phyloP scores from a whole-genome alignment of 2,888 invertebrate species.

The Pycnomerus fuliginosus region DNA sequence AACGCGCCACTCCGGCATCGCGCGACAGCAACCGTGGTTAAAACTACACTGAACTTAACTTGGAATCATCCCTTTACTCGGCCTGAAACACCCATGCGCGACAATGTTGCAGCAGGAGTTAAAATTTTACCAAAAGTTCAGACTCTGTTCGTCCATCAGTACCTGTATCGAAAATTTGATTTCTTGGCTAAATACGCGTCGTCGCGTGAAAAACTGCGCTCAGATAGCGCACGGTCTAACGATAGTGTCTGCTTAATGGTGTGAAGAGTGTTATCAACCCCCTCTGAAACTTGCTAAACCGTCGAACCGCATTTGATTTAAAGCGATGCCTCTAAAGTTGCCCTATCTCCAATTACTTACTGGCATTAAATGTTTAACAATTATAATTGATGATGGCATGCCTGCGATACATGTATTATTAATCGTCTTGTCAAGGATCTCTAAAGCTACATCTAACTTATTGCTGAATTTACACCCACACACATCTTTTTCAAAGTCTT shows the following conservation, averaged over 20 bases:
- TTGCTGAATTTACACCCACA: no score
- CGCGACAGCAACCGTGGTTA: constrained; percentile 38
- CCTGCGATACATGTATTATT: constrained; percentile 14
- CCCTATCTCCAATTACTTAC: constrained; percentile 36
- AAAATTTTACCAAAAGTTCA: no score
- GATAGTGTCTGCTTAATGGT: constrained; percentile 47
- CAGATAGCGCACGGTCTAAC: constrained; percentile 31
- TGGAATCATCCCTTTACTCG: constrained; percentile 28
- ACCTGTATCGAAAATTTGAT: no score
- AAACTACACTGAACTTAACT: constrained; percentile 45
- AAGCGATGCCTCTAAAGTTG: constrained; percentile 31
- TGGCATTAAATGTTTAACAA: constrained; percentile 27
- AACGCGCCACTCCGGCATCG: no score
- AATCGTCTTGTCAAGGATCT: no score
- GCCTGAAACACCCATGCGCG: constrained; percentile 30
- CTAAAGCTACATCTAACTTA: no score
- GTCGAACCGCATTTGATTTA: constrained; percentile 41
- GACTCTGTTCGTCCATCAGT: no score
- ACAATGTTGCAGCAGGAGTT: constrained; percentile 33
- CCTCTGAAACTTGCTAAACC: constrained; percentile 35
- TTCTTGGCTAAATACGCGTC: no score
- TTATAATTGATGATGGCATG: constrained; percentile 34
- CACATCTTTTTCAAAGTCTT: no score
- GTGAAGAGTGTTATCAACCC: constrained; percentile 45
- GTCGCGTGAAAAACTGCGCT: constrained; percentile 38